Evolutionary conservation across 1,140 invertebrate species (phyloP), one percentile per base, ranked within the genome.

Genomic region (Amyelois transitella): DNA sequence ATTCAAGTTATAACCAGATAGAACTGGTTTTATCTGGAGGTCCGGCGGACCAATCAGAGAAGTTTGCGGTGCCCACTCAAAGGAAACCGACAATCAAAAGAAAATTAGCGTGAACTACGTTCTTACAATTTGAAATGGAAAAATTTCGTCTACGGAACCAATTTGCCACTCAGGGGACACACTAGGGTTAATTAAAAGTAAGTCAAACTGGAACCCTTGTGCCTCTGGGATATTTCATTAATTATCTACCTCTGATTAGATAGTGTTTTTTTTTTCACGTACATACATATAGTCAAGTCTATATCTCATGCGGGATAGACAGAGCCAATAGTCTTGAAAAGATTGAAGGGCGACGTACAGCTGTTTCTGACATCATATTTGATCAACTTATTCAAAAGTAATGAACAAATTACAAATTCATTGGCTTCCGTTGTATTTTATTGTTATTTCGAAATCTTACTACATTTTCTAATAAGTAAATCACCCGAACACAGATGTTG

Each of bases 91-190:
- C 53, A 54, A 54, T 54, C 53, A 54, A 53, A 53, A 44, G 52
- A 24, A 53, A 53, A 53, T 54, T 54, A 45, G 53, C 53, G 43
- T 47, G 14, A 21, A 38, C 5, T 8, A 38, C 53, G 32, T 48
- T 47, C 43, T 48, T 54, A 47, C 43, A 21, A 28, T 54, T 54
- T 54, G 28, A 47, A 54, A 54, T 54, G 53, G 53, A 54, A 54
- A 54, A 54, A 54, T 43, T 54, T 54, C 0, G n/a, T 4, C 1
- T 38, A 48, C 21, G 18, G 53, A 54, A 18, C 43, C 43, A 22
- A 49, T 49, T 49, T 14, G 22, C 47, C 47, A 14, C 20, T 12
- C 51, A 19, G n/a, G 53, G 43, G 53, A 54, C 53, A 54, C 44
- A 54, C 43, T 54, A 12, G 43, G 53, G 18, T 54, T 54, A 47